Percentiles rank a stretch among this genome's conserved stretches.
Evolutionary conservation across 2,797 vertebrate genomes (phyloP).

Genomic region (Artibeus lituratus): DNA sequence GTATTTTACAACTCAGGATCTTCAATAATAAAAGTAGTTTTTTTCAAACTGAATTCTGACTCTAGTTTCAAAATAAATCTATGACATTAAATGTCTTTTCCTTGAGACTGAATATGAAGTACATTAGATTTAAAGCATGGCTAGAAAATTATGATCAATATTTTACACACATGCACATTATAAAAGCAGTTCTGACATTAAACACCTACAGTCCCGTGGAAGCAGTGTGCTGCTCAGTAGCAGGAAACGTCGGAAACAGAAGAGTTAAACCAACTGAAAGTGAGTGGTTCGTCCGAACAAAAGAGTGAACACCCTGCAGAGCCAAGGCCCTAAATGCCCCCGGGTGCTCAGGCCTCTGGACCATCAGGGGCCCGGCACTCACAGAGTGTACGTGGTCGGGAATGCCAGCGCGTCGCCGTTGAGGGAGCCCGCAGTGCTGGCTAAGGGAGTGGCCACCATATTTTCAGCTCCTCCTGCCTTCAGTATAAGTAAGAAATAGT

Average conservation of each 20-base stretch:
- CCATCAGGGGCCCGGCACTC: constrained; percentile 75
- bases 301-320: not conserved
- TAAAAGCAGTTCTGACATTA: not conserved
- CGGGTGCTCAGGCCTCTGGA: not conserved
- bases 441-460: constrained; percentile 91
- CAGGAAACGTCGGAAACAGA: not conserved
- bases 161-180: not conserved
- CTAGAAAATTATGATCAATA: not conserved
- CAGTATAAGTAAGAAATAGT: constrained; percentile 94
- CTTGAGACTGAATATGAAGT: not conserved
- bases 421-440: constrained; percentile 88
- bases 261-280: not conserved
- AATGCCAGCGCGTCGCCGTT: constrained; percentile 95
- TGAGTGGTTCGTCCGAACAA: not conserved
- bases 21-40: not conserved
- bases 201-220: not conserved
- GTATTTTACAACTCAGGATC: not conserved
- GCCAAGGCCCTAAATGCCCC: not conserved
- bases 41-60: constrained; percentile 28
- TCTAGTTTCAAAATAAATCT: constrained; percentile 24
- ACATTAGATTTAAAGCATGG: not conserved
- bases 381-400: constrained; percentile 92
- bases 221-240: not conserved
- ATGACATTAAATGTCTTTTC: not conserved
- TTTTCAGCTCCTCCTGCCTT: constrained; percentile 92